Percentiles rank a stretch among this genome's conserved stretches.
Evolutionary conservation across 2,113 vertebrate species (phyloP).

Genomic region (Pomatostomus ruficeps): DNA sequence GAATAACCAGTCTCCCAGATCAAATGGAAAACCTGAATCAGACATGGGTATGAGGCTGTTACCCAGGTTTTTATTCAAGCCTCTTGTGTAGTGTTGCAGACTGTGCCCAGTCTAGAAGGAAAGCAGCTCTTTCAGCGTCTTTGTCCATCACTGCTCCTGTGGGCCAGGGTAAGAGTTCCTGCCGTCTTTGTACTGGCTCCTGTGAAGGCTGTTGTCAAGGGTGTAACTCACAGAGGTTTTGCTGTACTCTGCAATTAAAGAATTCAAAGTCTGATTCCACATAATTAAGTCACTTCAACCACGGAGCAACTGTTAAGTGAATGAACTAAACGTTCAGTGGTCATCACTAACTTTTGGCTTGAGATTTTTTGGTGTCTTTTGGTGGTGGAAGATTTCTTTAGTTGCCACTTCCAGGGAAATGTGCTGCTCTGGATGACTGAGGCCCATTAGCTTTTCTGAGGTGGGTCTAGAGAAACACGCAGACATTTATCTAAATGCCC

Average conservation of each 20-base stretch:
- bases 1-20: not conserved
- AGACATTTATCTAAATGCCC: not conserved
- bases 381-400: not conserved
- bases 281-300: not conserved
- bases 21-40: not conserved
- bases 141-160: not conserved
- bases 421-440: not conserved
- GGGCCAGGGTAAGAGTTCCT: not conserved
- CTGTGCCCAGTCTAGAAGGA: not conserved
- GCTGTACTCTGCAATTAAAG: not conserved
- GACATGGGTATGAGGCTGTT: not conserved
- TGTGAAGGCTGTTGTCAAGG: not conserved
- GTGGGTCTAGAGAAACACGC: not conserved
- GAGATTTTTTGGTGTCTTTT: not conserved
- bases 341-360: not conserved
- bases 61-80: not conserved
- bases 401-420: rapidly evolving
- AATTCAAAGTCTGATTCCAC: not conserved
- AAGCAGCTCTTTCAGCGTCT: not conserved
- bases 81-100: not conserved
- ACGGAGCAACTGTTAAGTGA: not conserved
- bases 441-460: not conserved
- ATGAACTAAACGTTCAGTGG: not conserved
- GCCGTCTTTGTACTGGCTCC: not conserved
- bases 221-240: not conserved